Conservation (phyloP, 2,888 invertebrate species). For the Mamestra brassicae region DNA sequence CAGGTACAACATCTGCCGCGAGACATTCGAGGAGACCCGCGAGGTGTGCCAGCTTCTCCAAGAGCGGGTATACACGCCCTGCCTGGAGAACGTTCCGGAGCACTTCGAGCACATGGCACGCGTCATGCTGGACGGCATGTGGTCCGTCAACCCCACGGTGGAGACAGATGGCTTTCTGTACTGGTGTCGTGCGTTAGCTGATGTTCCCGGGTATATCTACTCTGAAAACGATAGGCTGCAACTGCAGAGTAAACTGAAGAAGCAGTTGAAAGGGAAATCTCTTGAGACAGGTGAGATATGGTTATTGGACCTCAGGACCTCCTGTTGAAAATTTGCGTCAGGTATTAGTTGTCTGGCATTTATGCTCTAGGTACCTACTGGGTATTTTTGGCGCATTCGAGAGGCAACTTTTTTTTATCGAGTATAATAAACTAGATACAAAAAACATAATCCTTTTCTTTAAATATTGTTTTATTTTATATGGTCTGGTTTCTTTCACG, state of each 20-base stretch:
- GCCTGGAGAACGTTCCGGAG: conserved; percentile 90
- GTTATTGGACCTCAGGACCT: too few relatives aligned
- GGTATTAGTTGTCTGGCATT: too few relatives aligned
- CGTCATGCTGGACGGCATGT: conserved; percentile 93
- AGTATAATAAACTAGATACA: too few relatives aligned
- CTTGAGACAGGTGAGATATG: conserved; percentile 75
- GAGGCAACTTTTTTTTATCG: too few relatives aligned
- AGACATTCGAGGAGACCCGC: conserved; percentile 92
- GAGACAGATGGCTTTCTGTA: conserved; percentile 88
- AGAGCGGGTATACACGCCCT: conserved; percentile 92
- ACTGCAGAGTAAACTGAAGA: conserved; percentile 73
- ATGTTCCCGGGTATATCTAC: conserved; percentile 90
- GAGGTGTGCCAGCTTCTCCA: conserved; percentile 91
- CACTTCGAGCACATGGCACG: conserved; percentile 92
- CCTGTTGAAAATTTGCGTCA: too few relatives aligned
- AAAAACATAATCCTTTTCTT: too few relatives aligned
- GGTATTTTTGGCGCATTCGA: too few relatives aligned
- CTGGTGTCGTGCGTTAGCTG: conserved; percentile 89
- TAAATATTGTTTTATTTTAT: too few relatives aligned
- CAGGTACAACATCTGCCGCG: conserved; percentile 94
- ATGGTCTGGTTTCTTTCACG: too few relatives aligned
- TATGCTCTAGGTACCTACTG: too few relatives aligned
- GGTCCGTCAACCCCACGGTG: conserved; percentile 93
- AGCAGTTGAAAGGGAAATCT: conserved; percentile 77
- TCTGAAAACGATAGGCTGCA: conserved; percentile 78